Percentiles rank a stretch among this genome's conserved stretches.
These are phyloP conservation scores for Bombyx mandarina DNA, from an alignment of 1,140 invertebrate genomes.

Conservation along the genomic window DNA sequence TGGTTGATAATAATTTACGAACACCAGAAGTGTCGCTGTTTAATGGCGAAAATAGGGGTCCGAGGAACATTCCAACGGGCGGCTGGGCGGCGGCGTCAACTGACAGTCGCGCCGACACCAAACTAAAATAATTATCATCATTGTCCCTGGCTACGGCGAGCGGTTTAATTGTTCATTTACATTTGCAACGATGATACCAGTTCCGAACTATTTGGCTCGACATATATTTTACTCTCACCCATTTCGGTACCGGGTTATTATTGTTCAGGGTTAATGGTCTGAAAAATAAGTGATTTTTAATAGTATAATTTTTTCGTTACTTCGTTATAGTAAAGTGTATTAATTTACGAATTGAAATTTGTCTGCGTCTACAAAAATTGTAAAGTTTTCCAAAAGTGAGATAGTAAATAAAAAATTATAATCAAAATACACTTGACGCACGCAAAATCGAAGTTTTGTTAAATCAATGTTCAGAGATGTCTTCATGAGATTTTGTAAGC, in stretches of 20 bases:
- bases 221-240: constrained; percentile 59
- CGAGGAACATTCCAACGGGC: constrained; percentile 59
- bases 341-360: too few species aligned
- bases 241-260: constrained; percentile 45
- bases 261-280: constrained; percentile 63
- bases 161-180: constrained; percentile 71
- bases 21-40: constrained; percentile 68
- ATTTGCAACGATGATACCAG: constrained; percentile 69
- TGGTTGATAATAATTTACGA: constrained; percentile 69
- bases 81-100: constrained; percentile 29
- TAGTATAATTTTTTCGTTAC: too few species aligned
- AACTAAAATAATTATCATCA: constrained; percentile 71
- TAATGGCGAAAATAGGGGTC: constrained; percentile 64
- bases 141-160: constrained; percentile 64
- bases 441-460: too few species aligned
- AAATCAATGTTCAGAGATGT: too few species aligned
- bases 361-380: too few species aligned
- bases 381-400: too few species aligned
- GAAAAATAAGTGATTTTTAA: constrained; percentile 41
- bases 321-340: too few species aligned
- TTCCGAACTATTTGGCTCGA: constrained; percentile 62
- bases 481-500: too few species aligned
- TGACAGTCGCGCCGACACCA: constrained; percentile 60
- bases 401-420: too few species aligned
- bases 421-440: too few species aligned